Percentiles rank a stretch among this genome's conserved stretches.
phyloP scores from a whole-genome alignment of 1,140 invertebrate species.

The Trialeurodes vaporariorum region DNA sequence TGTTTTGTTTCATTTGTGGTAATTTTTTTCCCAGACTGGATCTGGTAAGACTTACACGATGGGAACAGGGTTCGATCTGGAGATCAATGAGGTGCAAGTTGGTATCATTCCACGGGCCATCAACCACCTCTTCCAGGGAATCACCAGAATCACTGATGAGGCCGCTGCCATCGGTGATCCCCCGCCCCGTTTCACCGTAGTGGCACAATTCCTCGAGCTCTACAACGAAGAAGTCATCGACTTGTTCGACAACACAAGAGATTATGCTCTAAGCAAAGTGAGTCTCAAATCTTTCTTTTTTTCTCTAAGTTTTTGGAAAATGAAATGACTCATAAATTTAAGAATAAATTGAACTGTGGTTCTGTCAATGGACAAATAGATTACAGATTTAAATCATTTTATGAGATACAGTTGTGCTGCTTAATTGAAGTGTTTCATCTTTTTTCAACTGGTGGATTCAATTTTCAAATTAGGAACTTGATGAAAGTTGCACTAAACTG shows the following conservation, averaged over 20 bases:
- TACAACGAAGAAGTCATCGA: constrained; percentile 96
- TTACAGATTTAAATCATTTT: too few relatives aligned
- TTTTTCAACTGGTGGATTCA: too few relatives aligned
- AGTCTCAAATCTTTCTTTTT: too few relatives aligned
- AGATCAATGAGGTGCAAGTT: constrained; percentile 51
- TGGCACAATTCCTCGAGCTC: constrained; percentile 80
- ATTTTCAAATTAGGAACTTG: too few relatives aligned
- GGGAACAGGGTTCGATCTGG: constrained; percentile 93
- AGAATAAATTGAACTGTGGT: too few relatives aligned
- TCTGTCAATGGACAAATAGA: too few relatives aligned
- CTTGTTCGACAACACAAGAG: constrained; percentile 62
- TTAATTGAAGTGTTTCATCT: too few relatives aligned
- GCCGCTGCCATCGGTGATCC: constrained; percentile 46
- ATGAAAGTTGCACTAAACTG: too few relatives aligned
- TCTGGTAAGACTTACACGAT: constrained; percentile 98
- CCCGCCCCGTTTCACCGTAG: constrained; percentile 65
- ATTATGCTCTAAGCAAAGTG: constrained; percentile 43
- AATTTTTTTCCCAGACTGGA: constrained; percentile 55
- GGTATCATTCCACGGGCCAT: constrained; percentile 94
- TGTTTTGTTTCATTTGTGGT: too few relatives aligned
- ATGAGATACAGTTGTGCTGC: too few relatives aligned
- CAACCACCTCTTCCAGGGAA: constrained; percentile 75
- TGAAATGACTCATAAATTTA: too few relatives aligned
- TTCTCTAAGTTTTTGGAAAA: constrained; percentile 5
- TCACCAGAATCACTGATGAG: constrained; percentile 48